Conservation (phyloP, 1,140 invertebrate genomes). For the Brachionus calyciflorus region DNA sequence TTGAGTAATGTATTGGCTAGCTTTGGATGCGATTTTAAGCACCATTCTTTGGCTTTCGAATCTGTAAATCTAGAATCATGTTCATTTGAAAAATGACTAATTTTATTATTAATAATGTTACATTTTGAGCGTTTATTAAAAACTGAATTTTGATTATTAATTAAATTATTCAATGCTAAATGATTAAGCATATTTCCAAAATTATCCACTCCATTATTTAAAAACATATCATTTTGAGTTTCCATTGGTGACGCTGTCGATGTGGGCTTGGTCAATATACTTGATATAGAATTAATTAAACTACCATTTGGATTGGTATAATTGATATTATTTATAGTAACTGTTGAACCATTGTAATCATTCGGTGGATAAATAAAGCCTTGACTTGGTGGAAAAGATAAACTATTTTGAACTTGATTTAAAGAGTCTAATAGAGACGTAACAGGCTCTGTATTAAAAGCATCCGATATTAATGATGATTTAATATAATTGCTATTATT, state of each 20-base stretch:
- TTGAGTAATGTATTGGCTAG: constrained; percentile 21
- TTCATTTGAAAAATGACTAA: background rate
- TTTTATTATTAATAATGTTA: background rate
- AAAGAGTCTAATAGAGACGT: background rate
- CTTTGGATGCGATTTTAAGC: constrained; percentile 38
- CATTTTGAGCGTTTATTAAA: constrained; percentile 5
- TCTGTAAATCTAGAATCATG: constrained; percentile 38
- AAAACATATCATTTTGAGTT: background rate
- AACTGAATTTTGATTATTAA: constrained; percentile 23
- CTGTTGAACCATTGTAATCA: constrained; percentile 13
- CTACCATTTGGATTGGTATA: constrained; percentile 27
- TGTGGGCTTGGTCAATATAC: background rate
- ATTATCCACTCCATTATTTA: background rate
- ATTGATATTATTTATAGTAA: constrained; percentile 31
- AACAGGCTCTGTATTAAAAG: background rate
- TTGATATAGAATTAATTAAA: constrained; percentile 21
- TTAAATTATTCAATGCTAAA: background rate
- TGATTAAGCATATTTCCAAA: background rate
- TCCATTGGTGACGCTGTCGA: background rate
- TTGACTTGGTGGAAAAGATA: background rate
- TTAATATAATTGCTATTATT: background rate
- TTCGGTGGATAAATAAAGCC: background rate
- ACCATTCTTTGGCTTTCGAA: constrained; percentile 43
- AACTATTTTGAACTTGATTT: constrained; percentile 10
- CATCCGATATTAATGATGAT: background rate